Evolutionary conservation across 2,888 invertebrate species (phyloP).

Genomic region (Cerceris rybyensis): DNA sequence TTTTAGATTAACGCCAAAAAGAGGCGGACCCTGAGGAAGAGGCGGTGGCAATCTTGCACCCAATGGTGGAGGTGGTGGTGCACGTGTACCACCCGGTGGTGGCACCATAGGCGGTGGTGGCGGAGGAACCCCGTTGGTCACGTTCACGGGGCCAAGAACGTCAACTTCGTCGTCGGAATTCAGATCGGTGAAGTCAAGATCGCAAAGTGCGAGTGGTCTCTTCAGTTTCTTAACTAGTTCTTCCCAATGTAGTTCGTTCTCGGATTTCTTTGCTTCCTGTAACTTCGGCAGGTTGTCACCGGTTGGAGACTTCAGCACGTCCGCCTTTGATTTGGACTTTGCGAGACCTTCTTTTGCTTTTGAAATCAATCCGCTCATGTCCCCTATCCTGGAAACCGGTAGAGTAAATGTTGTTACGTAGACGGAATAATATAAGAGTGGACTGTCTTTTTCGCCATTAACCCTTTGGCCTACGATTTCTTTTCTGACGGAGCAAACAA

Average conservation of each 20-base stretch:
- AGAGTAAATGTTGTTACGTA: too few relatives aligned
- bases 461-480: too few relatives aligned
- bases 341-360: constrained; percentile 96
- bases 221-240: constrained; percentile 90
- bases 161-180: constrained; percentile 94
- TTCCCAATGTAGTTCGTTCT: constrained; percentile 98
- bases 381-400: constrained; percentile 85
- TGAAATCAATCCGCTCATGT: constrained; percentile 94
- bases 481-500: too few relatives aligned
- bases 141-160: constrained; percentile 86
- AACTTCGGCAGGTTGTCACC: constrained; percentile 86
- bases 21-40: constrained; percentile 80
- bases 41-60: constrained; percentile 82
- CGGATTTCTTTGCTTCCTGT: constrained; percentile 91
- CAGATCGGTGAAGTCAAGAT: constrained; percentile 98
- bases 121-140: constrained; percentile 88
- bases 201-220: constrained; percentile 92
- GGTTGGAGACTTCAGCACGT: constrained; percentile 88
- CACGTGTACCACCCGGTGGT: constrained; percentile 81
- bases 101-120: constrained; percentile 90
- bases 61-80: constrained; percentile 82
- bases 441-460: too few relatives aligned
- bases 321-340: constrained; percentile 92
- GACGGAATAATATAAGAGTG: too few relatives aligned
- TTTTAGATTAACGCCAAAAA: constrained; percentile 79